A percentile compares a stretch with the other conserved stretches of the same genome.
Conservation (phyloP, 1,140 invertebrate genomes). For the Drosophila setifemur region DNA sequence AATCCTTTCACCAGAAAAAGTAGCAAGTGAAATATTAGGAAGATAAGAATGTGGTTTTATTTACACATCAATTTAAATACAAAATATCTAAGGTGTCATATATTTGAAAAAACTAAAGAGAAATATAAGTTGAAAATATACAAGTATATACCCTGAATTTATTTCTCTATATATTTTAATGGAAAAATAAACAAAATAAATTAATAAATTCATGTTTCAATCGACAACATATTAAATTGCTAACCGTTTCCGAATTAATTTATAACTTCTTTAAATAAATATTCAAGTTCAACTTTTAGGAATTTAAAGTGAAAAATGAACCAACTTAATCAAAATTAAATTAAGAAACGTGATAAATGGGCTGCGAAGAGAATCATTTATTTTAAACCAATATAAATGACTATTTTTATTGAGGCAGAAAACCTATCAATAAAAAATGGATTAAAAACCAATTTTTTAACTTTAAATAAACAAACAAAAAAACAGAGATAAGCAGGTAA, state of each 20-base stretch:
- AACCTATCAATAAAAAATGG: not conserved
- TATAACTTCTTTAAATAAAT: too few species aligned
- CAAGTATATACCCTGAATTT: too few species aligned
- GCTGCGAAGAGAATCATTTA: not conserved
- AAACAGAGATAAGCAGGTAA: not conserved
- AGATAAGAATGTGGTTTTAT: not conserved
- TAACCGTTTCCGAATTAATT: too few species aligned
- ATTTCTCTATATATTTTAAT: too few species aligned
- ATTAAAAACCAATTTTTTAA: not conserved
- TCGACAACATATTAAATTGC: too few species aligned
- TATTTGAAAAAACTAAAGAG: too few species aligned
- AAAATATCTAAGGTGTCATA: too few species aligned
- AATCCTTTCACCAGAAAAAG: conserved; percentile 10
- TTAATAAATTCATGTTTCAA: too few species aligned
- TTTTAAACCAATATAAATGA: not conserved
- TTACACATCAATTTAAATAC: not conserved
- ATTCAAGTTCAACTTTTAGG: not conserved
- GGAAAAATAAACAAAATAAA: too few species aligned
- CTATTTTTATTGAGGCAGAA: not conserved
- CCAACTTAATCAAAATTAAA: too few species aligned
- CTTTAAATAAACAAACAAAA: not conserved
- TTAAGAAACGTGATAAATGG: not conserved
- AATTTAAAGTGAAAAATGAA: not conserved
- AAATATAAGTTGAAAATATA: too few species aligned
- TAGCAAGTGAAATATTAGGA: not conserved